phyloP scores from a whole-genome alignment of 1,140 invertebrate species.

The Neodiprion fabricii region DNA sequence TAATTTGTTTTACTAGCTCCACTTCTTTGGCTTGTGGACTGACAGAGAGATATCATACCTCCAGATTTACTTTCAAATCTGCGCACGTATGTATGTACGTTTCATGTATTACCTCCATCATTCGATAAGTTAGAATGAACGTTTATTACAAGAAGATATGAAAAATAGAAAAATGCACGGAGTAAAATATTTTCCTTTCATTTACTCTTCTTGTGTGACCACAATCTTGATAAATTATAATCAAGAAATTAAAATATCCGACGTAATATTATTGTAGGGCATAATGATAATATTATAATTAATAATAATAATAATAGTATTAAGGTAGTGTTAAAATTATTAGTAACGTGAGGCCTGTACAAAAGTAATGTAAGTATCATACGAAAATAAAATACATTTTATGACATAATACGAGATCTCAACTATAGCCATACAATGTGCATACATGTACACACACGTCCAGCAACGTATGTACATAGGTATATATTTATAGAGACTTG shows the following conservation, averaged over 20 bases:
- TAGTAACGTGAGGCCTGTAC: neutral
- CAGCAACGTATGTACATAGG: neutral
- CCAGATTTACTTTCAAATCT: neutral
- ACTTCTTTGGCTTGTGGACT: constrained; percentile 58
- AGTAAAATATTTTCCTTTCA: constrained; percentile 1
- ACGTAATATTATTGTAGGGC: too few relatives aligned
- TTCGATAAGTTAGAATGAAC: neutral
- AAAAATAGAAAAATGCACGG: too few relatives aligned
- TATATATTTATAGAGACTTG: neutral
- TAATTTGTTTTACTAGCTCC: constrained; percentile 51
- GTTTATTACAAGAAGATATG: too few relatives aligned
- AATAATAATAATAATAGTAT: too few relatives aligned
- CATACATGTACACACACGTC: neutral
- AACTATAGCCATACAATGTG: neutral
- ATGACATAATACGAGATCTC: too few relatives aligned
- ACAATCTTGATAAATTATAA: too few relatives aligned
- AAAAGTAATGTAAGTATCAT: constrained; percentile 2
- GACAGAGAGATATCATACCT: constrained; percentile 25
- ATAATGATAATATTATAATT: too few relatives aligned
- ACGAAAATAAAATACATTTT: constrained; percentile 18
- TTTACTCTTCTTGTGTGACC: constrained; percentile 1
- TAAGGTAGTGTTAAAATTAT: constrained; percentile 6
- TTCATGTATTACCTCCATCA: constrained; percentile 12
- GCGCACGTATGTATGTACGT: constrained; percentile 27
- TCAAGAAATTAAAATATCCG: too few relatives aligned